A percentile compares a stretch with the other conserved stretches of the same genome.
These are phyloP conservation scores for Neomorphus geoffroyi DNA, from an alignment of 2,797 vertebrate species.

Conservation along the genomic window DNA sequence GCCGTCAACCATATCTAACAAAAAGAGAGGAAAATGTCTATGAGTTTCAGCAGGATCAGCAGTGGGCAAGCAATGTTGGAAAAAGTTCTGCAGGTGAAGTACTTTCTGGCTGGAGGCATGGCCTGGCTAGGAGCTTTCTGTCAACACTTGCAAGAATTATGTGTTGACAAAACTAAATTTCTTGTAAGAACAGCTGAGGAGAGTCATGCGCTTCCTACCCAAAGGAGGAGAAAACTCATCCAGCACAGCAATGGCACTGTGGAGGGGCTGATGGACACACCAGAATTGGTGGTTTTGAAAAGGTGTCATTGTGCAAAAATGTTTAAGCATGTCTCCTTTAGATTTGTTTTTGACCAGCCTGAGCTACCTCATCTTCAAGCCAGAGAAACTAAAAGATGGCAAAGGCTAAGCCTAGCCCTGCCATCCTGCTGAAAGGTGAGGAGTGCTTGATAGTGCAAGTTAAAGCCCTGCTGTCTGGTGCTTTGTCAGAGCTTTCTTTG, in stretches of 20 bases:
- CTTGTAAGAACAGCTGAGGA: not conserved
- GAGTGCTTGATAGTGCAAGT: not conserved
- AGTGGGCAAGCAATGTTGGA: not conserved
- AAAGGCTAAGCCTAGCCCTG: not conserved
- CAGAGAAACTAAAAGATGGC: not conserved
- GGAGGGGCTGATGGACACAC: not conserved
- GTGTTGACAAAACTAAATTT: not conserved
- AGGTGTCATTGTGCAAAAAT: not conserved
- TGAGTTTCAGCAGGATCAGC: not conserved
- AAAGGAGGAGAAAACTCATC: not conserved
- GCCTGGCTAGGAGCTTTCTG: not conserved
- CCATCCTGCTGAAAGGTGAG: not conserved
- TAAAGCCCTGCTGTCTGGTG: not conserved
- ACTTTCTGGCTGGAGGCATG: not conserved
- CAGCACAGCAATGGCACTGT: not conserved
- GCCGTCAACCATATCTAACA: not conserved
- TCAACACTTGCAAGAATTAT: not conserved
- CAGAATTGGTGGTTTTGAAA: not conserved
- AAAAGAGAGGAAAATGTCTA: not conserved
- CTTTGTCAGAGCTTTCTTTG: not conserved
- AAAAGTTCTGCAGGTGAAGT: not conserved
- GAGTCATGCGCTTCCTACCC: not conserved
- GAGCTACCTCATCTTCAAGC: not conserved
- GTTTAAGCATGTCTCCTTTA: not conserved
- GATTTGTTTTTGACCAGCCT: not conserved